Evolutionary conservation across 2,113 vertebrate genomes (phyloP).

Genomic region (Zeus faber): DNA sequence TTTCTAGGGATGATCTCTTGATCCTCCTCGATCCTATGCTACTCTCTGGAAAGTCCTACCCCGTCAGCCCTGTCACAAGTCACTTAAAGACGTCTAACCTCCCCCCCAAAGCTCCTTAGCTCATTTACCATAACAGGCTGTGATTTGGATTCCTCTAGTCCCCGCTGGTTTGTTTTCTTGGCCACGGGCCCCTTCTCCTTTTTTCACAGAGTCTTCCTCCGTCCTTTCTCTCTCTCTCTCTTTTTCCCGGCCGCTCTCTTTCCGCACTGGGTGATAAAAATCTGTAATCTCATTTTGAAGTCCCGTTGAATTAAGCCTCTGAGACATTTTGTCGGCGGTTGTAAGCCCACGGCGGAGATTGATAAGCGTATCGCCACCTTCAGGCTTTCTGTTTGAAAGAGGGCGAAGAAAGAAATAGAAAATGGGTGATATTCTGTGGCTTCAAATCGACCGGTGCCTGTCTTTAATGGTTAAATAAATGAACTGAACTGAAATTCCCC

Average conservation of each 20-base stretch:
- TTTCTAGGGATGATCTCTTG: too few relatives aligned
- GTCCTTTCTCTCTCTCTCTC: slow-evolving; percentile 27
- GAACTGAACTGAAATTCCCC: too few relatives aligned
- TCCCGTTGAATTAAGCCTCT: slow-evolving; percentile 73
- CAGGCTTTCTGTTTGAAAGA: slow-evolving; percentile 25
- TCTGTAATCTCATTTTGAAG: slow-evolving; percentile 76
- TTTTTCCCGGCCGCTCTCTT: slow-evolving; percentile 16
- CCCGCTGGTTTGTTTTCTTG: slow-evolving; percentile 43
- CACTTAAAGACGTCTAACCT: slow-evolving; percentile 62
- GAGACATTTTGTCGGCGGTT: slow-evolving; percentile 74
- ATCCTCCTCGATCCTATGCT: too few relatives aligned
- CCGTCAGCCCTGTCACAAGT: too few relatives aligned
- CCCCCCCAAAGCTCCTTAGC: slow-evolving; percentile 29
- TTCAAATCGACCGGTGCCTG: too few relatives aligned
- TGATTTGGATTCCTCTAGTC: too few relatives aligned
- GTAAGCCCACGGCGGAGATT: slow-evolving; percentile 61
- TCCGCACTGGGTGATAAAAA: slow-evolving; percentile 72
- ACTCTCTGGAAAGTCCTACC: too few relatives aligned
- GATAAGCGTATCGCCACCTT: slow-evolving; percentile 63
- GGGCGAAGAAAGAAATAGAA: background rate
- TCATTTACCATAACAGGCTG: slow-evolving; percentile 24
- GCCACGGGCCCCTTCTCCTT: background rate
- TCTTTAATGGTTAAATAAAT: too few relatives aligned
- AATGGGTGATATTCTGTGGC: background rate
- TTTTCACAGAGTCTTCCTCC: background rate